Conservation (phyloP, 1,140 invertebrate species). For the Araneus ventricosus region DNA sequence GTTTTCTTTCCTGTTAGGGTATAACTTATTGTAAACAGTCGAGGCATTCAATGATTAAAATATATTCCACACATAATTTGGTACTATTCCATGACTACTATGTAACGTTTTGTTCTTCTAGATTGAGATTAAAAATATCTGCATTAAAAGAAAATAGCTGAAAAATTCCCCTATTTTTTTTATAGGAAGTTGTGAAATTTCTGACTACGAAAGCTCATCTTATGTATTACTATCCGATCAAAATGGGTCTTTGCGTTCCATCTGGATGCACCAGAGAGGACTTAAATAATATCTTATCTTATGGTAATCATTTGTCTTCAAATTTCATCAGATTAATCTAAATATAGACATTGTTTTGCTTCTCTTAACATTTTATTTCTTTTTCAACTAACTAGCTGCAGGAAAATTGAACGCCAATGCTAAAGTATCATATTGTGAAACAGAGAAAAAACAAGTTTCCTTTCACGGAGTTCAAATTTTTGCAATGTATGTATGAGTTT, state of each 20-base stretch:
- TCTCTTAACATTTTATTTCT: neutral
- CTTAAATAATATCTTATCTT: neutral
- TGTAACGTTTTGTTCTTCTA: no score
- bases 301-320: neutral
- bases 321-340: neutral
- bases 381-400: neutral
- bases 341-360: no score
- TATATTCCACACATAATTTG: no score
- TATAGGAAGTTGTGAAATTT: neutral
- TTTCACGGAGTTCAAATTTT: neutral
- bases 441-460: neutral
- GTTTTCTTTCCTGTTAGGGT: no score
- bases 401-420: neutral
- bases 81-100: no score
- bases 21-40: no score
- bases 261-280: slow-evolving; percentile 14
- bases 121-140: no score
- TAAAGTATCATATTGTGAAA: slow-evolving; percentile 6
- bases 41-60: no score
- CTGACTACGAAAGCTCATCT: neutral
- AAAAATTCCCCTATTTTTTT: neutral
- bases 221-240: neutral
- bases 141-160: neutral
- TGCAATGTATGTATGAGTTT: slow-evolving; percentile 10
- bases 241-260: slow-evolving; percentile 32